Conservation (phyloP, 1,140 invertebrate species). For the Micrasema minimum region DNA sequence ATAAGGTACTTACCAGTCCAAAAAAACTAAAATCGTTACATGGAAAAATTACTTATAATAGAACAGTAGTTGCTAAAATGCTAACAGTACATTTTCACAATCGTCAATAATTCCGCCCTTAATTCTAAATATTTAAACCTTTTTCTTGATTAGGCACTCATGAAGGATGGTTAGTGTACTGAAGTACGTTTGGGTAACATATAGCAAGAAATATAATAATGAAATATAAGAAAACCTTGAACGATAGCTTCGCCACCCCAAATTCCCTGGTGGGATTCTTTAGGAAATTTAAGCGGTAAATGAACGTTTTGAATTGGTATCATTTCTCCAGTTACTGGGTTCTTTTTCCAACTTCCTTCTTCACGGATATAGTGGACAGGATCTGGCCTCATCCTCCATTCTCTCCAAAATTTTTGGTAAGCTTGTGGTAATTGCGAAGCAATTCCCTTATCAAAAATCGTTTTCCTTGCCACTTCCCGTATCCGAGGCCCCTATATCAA, state of each 20-base stretch:
- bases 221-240: slow-evolving; percentile 64
- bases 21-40: no score
- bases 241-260: slow-evolving; percentile 98
- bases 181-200: no score
- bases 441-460: slow-evolving; percentile 70
- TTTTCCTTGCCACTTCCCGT: slow-evolving; percentile 55
- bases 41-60: no score
- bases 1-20: no score
- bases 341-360: slow-evolving; percentile 76
- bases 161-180: no score
- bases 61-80: no score
- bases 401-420: slow-evolving; percentile 88
- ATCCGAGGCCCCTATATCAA: no score
- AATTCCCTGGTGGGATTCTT: slow-evolving; percentile 85
- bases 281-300: slow-evolving; percentile 81
- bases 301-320: slow-evolving; percentile 79
- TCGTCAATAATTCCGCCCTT: no score
- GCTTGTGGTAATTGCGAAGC: slow-evolving; percentile 80
- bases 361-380: slow-evolving; percentile 89
- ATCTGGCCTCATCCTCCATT: slow-evolving; percentile 81
- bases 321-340: slow-evolving; percentile 79
- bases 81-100: no score
- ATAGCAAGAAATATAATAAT: neutral
- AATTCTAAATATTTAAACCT: no score
- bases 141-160: no score